Percentiles rank a stretch among this genome's conserved stretches.
These are phyloP conservation scores for Axinella damicornis DNA, from an alignment of 37 sponge, comb jelly and placozoan genomes.

Conservation along the genomic window DNA sequence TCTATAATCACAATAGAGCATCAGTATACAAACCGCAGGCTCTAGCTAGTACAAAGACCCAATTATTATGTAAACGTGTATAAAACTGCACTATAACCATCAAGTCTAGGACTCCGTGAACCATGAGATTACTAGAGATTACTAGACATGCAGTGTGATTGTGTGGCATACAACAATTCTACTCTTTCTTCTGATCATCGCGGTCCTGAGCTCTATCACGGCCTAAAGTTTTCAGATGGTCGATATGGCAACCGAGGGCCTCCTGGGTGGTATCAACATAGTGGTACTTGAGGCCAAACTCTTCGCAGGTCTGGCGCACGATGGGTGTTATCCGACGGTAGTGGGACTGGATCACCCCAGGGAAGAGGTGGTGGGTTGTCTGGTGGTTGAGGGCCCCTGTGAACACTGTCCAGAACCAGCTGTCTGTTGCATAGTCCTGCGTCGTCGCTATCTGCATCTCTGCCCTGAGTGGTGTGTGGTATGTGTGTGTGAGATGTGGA, in stretches of 20 bases:
- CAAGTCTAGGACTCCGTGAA: too few species aligned
- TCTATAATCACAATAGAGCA: too few species aligned
- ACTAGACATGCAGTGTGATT: too few species aligned
- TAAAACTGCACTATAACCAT: too few species aligned
- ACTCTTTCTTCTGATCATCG: not conserved
- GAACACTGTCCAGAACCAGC: slow-evolving; percentile 91
- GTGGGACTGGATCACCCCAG: slow-evolving; percentile 89
- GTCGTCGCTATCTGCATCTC: slow-evolving; percentile 91
- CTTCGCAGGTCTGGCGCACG: slow-evolving; percentile 81
- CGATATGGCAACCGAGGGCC: slow-evolving; percentile 85
- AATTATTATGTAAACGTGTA: too few species aligned
- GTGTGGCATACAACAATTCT: not conserved
- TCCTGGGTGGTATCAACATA: slow-evolving; percentile 83
- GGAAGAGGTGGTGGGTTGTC: slow-evolving; percentile 93
- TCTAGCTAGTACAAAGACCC: too few species aligned
- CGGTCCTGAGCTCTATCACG: slow-evolving; percentile 23
- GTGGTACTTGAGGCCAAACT: slow-evolving; percentile 89
- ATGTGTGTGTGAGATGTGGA: not conserved
- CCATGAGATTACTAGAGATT: too few species aligned
- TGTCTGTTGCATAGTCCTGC: slow-evolving; percentile 90
- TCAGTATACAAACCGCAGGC: too few species aligned
- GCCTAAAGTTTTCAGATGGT: slow-evolving; percentile 84
- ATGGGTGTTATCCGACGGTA: slow-evolving; percentile 90
- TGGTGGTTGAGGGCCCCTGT: slow-evolving; percentile 95
- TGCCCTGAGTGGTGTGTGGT: slow-evolving; percentile 50